A percentile compares a stretch with the other conserved stretches of the same genome.
Evolutionary conservation across 2,888 invertebrate genomes (phyloP).

Genomic region (Zaprionus lineosus): DNA sequence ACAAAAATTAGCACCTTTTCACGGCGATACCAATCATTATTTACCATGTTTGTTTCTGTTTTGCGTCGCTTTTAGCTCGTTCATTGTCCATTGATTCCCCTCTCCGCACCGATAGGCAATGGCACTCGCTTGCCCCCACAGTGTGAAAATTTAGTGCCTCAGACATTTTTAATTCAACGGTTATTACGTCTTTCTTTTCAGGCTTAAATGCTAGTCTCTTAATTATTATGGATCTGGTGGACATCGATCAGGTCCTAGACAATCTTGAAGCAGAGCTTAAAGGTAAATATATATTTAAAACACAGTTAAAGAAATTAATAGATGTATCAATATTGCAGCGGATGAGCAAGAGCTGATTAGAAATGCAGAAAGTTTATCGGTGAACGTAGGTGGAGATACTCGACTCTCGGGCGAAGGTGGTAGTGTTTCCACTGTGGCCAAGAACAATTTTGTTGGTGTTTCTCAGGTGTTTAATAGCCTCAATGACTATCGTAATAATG

Average conservation of each 20-base stretch:
- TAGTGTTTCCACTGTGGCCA: conserved; percentile 56
- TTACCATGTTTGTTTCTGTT: conserved; percentile 43
- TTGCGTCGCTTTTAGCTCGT: conserved; percentile 44
- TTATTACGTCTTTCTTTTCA: conserved; percentile 46
- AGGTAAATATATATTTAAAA: conserved; percentile 17
- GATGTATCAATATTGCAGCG: conserved; percentile 80
- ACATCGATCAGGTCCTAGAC: conserved; percentile 92
- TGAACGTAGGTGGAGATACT: conserved; percentile 24
- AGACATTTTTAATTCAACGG: conserved; percentile 27
- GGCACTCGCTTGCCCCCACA: not conserved
- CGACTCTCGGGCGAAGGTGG: conserved; percentile 61
- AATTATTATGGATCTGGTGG: conserved; percentile 84
- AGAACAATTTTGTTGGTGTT: conserved; percentile 83
- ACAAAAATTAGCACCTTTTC: not conserved
- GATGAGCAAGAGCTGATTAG: conserved; percentile 67
- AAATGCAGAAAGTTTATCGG: conserved; percentile 28
- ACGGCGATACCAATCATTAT: conserved; percentile 37
- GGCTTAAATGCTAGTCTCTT: conserved; percentile 51
- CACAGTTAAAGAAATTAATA: not conserved
- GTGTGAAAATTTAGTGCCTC: conserved; percentile 39
- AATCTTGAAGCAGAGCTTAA: conserved; percentile 86
- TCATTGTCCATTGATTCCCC: no score
- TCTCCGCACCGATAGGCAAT: not conserved
- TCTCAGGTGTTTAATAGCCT: conserved; percentile 87
- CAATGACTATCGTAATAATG: conserved; percentile 84